A percentile compares a stretch with the other conserved stretches of the same genome.
Conservation (phyloP, 2,113 vertebrate species). For the Microtus ochrogaster region DNA sequence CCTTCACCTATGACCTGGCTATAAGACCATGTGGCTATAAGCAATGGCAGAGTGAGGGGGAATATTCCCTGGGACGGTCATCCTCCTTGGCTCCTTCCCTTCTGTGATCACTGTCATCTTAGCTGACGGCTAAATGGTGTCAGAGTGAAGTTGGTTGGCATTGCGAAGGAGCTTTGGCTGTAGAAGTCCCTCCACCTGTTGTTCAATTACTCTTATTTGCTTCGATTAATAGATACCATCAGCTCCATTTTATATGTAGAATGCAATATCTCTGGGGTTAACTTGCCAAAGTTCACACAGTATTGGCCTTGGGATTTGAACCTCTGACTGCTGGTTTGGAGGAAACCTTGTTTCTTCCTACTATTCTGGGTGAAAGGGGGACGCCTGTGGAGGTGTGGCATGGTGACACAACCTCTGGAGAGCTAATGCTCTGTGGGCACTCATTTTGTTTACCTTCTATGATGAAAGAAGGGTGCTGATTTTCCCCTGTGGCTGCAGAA, state of each 20-base stretch:
- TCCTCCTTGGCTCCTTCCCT: neutral
- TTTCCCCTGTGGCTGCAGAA: constrained; percentile 43
- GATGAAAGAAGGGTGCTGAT: constrained; percentile 70
- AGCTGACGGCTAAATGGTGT: neutral
- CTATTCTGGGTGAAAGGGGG: neutral
- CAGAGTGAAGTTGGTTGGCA: neutral
- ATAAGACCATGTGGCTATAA: neutral
- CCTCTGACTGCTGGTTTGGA: neutral
- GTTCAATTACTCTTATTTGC: neutral
- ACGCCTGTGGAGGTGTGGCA: neutral
- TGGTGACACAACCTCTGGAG: neutral
- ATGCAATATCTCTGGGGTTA: neutral
- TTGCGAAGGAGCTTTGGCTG: neutral
- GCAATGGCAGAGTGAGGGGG: neutral
- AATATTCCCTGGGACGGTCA: neutral
- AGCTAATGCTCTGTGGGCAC: neutral
- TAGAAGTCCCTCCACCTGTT: neutral
- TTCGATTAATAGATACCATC: neutral
- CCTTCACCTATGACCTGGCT: neutral
- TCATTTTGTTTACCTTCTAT: constrained; percentile 77
- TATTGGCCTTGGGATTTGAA: constrained; percentile 44
- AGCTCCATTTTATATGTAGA: neutral
- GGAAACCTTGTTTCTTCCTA: neutral
- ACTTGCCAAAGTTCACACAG: neutral
- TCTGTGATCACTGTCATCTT: neutral